These are phyloP conservation scores for Rhizomys pruinosus DNA, from an alignment of 2,113 vertebrate species.

Conservation along the genomic window DNA sequence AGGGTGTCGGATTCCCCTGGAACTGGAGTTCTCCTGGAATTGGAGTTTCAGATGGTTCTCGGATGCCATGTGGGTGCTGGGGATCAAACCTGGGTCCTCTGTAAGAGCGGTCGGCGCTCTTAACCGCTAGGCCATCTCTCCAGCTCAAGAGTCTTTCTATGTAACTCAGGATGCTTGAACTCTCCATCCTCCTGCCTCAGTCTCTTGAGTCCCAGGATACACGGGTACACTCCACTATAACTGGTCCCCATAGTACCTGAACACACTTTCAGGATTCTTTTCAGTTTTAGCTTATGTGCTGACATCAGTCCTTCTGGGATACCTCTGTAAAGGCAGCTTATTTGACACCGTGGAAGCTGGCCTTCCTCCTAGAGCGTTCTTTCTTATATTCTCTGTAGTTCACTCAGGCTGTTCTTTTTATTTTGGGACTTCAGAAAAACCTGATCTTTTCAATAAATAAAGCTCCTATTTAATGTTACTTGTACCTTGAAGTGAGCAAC, in stretches of 20 bases:
- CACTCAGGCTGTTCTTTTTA: neutral
- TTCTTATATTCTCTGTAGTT: neutral
- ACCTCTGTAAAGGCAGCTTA: neutral
- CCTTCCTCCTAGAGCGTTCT: neutral
- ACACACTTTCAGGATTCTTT: neutral
- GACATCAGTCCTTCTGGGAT: neutral
- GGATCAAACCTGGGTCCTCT: no score
- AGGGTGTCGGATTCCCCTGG: no score
- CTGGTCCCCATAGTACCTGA: neutral
- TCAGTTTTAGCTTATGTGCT: constrained; percentile 14
- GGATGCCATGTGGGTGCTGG: no score
- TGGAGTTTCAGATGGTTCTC: no score
- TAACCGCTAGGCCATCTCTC: no score
- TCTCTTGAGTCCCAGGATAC: neutral
- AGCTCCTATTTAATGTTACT: neutral
- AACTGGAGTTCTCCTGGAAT: no score
- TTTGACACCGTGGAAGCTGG: neutral
- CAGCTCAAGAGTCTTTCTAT: no score
- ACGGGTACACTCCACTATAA: neutral
- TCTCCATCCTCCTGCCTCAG: neutral
- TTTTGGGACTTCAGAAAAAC: neutral
- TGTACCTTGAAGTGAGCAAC: neutral
- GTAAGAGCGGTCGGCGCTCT: no score
- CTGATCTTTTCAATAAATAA: neutral
- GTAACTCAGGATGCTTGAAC: neutral